Conservation (phyloP, 2,797 vertebrate species). For the Bradypodion ventrale region DNA sequence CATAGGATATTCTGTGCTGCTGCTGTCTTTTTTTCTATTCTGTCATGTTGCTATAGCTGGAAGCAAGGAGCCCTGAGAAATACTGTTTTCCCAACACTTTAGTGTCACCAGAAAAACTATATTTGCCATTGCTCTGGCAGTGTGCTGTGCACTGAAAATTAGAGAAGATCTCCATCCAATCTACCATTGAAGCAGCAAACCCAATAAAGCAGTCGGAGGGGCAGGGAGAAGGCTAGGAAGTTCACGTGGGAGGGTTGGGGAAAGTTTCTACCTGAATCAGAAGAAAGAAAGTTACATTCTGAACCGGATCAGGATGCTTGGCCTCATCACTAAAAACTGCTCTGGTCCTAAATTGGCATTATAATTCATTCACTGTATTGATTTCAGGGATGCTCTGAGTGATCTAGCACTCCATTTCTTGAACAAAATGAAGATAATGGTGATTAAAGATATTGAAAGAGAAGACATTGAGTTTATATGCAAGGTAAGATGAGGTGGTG, state of each 20-base stretch:
- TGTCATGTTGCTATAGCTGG: not conserved
- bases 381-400: slow-evolving; percentile 92
- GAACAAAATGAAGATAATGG: slow-evolving; percentile 99
- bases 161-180: not conserved
- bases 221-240: not conserved
- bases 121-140: not conserved
- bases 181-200: not conserved
- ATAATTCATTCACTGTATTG: slow-evolving; percentile 32
- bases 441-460: slow-evolving; percentile 96
- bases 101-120: too few species aligned
- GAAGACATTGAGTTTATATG: slow-evolving; percentile 99
- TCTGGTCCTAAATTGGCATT: too few species aligned
- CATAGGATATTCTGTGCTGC: not conserved
- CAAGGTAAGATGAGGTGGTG: slow-evolving; percentile 81
- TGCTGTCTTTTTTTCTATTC: not conserved
- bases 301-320: not conserved
- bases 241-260: not conserved
- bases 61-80: not conserved
- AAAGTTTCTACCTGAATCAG: not conserved
- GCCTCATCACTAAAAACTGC: not conserved
- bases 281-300: not conserved
- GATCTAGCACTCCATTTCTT: slow-evolving; percentile 97
- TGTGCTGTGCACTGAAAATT: not conserved
- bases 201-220: not conserved
- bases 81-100: not conserved